Percentiles rank a stretch among this genome's conserved stretches.
These are phyloP conservation scores for Stenodema calcarata DNA, from an alignment of 2,888 invertebrate genomes.

Conservation along the genomic window DNA sequence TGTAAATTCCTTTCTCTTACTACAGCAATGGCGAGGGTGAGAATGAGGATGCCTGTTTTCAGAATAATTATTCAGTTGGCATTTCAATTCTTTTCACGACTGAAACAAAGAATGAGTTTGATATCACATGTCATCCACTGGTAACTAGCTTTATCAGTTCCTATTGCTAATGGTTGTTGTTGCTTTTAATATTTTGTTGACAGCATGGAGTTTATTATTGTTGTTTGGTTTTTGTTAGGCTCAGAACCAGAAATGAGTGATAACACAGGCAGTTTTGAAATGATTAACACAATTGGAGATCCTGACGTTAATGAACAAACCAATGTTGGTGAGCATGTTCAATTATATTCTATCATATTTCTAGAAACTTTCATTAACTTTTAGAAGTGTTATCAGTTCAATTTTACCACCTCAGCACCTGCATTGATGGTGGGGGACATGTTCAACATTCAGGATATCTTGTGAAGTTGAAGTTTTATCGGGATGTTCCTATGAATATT, in stretches of 20 bases:
- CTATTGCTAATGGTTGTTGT: background rate
- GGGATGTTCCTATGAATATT: too few relatives aligned
- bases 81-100: background rate
- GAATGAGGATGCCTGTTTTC: too few relatives aligned
- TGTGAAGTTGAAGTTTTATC: too few relatives aligned
- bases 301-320: slow-evolving; percentile 57
- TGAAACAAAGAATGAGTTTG: background rate
- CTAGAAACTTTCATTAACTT: background rate
- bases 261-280: slow-evolving; percentile 72
- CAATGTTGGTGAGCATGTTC: slow-evolving; percentile 42
- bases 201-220: background rate
- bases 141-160: background rate
- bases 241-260: slow-evolving; percentile 60
- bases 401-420: background rate
- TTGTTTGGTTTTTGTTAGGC: slow-evolving; percentile 50
- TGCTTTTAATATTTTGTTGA: background rate
- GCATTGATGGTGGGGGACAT: too few relatives aligned
- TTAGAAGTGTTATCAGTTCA: background rate
- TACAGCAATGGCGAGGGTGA: too few relatives aligned
- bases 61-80: too few relatives aligned
- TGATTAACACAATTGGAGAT: slow-evolving; percentile 70
- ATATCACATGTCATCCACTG: background rate
- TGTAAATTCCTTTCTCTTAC: too few relatives aligned
- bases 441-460: too few relatives aligned
- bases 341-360: background rate